Conservation (phyloP, 2,888 invertebrate genomes). For the Lymantria dispar region DNA sequence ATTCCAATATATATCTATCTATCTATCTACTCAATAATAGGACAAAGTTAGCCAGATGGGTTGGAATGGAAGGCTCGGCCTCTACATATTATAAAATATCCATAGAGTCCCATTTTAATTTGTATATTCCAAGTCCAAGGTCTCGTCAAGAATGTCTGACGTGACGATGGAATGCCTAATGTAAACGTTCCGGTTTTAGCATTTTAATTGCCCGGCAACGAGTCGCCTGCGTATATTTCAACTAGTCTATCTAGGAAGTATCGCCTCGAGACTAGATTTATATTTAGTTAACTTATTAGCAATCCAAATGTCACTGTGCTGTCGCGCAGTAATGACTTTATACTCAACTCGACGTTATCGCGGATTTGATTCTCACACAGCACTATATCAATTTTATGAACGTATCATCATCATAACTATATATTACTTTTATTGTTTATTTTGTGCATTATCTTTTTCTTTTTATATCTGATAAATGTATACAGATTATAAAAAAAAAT, state of each 20-base stretch:
- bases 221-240: not conserved
- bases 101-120: slow-evolving; percentile 3
- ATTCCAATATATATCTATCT: no score
- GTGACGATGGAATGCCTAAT: slow-evolving; percentile 9
- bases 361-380: no score
- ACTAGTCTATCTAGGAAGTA: not conserved
- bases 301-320: not conserved
- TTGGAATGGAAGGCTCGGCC: not conserved
- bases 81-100: not conserved
- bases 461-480: no score
- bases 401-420: no score
- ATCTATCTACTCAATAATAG: no score
- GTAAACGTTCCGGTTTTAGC: slow-evolving; percentile 1
- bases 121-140: slow-evolving; percentile 4
- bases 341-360: no score
- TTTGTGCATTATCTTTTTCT: no score
- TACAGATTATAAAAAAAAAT: no score
- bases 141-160: not conserved
- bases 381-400: no score
- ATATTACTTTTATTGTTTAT: no score
- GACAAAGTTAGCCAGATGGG: no score
- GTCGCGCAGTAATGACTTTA: no score
- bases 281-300: not conserved
- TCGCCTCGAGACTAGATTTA: not conserved
- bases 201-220: not conserved